Base-by-base conservation (phyloP, 1,140 invertebrate genomes). In the Drosophila aff. region DNA sequence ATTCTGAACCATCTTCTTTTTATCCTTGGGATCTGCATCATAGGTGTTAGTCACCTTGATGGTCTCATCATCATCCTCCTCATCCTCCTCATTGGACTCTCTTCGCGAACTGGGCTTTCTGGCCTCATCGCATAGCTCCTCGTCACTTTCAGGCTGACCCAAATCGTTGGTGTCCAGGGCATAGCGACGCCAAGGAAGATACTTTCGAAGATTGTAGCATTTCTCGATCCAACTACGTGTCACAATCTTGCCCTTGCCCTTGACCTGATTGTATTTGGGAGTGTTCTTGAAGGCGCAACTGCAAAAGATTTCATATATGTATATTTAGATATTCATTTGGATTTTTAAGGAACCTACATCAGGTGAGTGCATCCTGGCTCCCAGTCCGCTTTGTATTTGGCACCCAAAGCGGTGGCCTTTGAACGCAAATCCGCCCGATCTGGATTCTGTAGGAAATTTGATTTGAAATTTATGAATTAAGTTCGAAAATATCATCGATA, bases 221-320 rank as follows among this genome's bases (percentile, higher is more conserved):
- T 96, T 95, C 63, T 95, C 94, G 57, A 98, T 94, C 97, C 97
- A 98, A 28, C 95, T 93, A 78, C 95, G 96, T 18, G 93, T 96
- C 2, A 97, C 96, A 82, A 97, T 96, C 93, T 94, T 95, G 21
- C 95, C 96, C 81, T 94, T 94, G 3, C 95, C 95, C 82, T 94
- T 94, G 1, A 97, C 96, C 93, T 96, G 94, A 59, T 95, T 94
- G 90, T 96, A 97, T 92, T 98, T 98, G 15, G 97, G 97, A 28
- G 97, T 98, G 91, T 98, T 98, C 5, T 94, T 92, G 94, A 98
- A 98, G 18, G 97, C 97, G 94, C 97, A 98, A 52, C 97, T 97
- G 81, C 23, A 5, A 68, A 33, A 1, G 77, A 87, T 72, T 13
- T 23, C 9, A 41, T 16, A 8, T 7, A 10, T n/a, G n/a, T 7